Percentiles rank a stretch among this genome's conserved stretches.
These are phyloP conservation scores for Cephalopholis sonnerati DNA, from an alignment of 2,113 vertebrate species.

Conservation along the genomic window DNA sequence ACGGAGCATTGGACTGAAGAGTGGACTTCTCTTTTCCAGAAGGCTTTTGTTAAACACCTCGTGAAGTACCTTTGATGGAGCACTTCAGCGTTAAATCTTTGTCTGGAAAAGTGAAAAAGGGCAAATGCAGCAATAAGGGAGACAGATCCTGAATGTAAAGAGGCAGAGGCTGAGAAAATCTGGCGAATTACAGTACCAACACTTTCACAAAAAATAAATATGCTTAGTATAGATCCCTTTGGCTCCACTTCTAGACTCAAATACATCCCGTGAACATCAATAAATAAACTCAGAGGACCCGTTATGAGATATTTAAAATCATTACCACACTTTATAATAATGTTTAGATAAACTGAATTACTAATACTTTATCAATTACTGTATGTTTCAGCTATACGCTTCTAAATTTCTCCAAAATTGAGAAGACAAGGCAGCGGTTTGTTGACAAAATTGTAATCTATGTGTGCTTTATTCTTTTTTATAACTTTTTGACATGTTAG, in stretches of 20 bases:
- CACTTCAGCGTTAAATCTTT: conserved; percentile 53
- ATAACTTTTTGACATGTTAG: too few species aligned
- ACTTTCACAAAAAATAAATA: conserved; percentile 10
- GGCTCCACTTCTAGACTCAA: background rate
- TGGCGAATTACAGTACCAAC: background rate
- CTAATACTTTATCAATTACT: background rate
- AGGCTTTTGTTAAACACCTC: conserved; percentile 53
- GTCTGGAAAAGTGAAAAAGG: conserved; percentile 31
- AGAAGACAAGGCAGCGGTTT: background rate
- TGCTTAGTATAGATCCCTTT: background rate
- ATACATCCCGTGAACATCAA: background rate
- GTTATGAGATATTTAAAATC: background rate
- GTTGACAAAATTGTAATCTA: too few species aligned
- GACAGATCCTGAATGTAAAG: conserved; percentile 20
- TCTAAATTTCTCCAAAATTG: background rate
- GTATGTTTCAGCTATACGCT: background rate
- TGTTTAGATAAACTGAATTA: background rate
- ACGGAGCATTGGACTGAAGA: conserved; percentile 37
- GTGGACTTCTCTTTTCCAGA: conserved; percentile 52
- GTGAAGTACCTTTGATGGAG: conserved; percentile 60
- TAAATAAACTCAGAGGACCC: background rate
- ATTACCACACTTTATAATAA: background rate
- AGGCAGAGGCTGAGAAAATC: background rate
- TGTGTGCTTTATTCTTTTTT: too few species aligned
- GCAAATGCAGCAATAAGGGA: conserved; percentile 24